Evolutionary conservation across 2,113 vertebrate genomes (phyloP), one percentile per base, ranked within the genome.

Genomic region (Varanus salvator): DNA sequence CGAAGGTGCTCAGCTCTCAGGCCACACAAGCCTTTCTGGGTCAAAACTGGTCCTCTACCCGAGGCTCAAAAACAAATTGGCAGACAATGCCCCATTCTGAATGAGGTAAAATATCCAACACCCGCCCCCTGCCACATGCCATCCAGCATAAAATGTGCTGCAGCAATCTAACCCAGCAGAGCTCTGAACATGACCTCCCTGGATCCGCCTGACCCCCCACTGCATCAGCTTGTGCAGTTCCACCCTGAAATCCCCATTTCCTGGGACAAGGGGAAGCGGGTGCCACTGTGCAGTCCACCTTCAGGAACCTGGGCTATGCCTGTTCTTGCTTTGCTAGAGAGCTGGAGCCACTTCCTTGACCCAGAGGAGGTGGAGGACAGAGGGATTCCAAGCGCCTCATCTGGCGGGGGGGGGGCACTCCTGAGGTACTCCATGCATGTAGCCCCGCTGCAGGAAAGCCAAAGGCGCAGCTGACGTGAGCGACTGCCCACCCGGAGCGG

Each of bases 351-450:
- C 23, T 78, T 50, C 8, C 3, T 9, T 14, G 9, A 52, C 29
- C 52, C 14, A 52, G 12, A 1, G 48, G 77, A 12, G 14, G 50
- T 50, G 1, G 12, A 31, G 69, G 29, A 29, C 77, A 50, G 77
- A 7, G 0, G 4, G 23, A 52, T 6, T 1, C 6, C 50, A 11
- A 0, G 27, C 29, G 1, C 31, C 31, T 6, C 12, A 14, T 15
- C 50, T 27, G 9, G 50, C 52, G 17, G 14, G 54, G 12, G 12
- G 3, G 27, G 27, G 1, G 31, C 50, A 54, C 12, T 54, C 15
- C 78, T 31, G 50, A 54, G 11, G 50, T 48, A 52, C 60, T 60
- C 52, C 60, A 6, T 8, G 29, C 4, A 82, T 17, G 54, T 3
- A 57, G 9, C 17, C 27, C 52, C 17, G 23, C 17, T 1, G 31